Conservation (phyloP, 2,113 vertebrate genomes). For the Rattus norvegicus region DNA sequence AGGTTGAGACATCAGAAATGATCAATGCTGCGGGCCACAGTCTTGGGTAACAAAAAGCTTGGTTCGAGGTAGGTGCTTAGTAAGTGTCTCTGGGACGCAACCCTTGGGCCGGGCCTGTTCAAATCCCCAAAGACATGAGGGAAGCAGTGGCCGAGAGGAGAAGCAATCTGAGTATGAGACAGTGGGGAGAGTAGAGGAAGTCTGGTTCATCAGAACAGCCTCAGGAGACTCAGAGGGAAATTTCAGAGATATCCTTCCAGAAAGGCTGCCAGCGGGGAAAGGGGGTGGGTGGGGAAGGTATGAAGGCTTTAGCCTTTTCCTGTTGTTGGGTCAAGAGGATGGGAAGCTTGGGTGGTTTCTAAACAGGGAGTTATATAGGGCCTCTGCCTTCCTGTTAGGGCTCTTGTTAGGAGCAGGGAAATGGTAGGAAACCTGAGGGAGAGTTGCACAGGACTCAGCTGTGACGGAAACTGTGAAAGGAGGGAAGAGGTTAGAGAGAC, state of each 20-base stretch:
- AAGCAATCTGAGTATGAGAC: background rate
- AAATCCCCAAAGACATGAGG: background rate
- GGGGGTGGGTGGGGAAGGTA: background rate
- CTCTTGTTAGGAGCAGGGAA: background rate
- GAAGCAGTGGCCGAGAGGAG: background rate
- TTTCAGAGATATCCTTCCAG: background rate
- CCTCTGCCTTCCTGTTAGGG: background rate
- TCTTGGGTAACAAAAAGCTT: background rate
- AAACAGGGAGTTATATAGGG: background rate
- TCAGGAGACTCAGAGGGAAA: background rate
- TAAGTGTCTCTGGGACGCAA: background rate
- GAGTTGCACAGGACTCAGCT: background rate
- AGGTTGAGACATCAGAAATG: background rate
- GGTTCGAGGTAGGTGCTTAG: background rate
- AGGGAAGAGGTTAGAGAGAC: background rate
- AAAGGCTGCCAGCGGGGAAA: background rate
- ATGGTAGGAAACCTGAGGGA: background rate
- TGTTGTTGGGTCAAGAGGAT: background rate
- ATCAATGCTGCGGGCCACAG: background rate
- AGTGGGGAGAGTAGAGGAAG: background rate
- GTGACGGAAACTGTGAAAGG: background rate
- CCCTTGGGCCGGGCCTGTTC: background rate
- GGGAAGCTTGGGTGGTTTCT: background rate
- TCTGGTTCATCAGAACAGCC: background rate
- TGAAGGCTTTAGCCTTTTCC: constrained; percentile 5